Percentiles rank a stretch among this genome's conserved stretches.
These are phyloP conservation scores for Anarrhichthys ocellatus DNA, from an alignment of 2,113 vertebrate species.

Conservation along the genomic window DNA sequence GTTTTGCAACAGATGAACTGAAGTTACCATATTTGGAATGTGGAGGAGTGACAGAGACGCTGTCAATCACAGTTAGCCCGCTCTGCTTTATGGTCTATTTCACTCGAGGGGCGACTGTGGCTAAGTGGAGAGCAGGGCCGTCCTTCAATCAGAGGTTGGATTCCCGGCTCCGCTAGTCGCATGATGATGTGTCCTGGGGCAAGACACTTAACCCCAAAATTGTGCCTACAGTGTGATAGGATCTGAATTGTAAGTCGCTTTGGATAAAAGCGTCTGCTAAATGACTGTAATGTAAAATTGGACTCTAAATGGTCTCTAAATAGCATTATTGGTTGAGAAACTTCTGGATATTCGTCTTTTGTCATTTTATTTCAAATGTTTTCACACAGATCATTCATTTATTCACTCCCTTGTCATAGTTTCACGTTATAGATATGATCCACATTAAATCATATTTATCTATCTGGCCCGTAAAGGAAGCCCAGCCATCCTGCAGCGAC, in stretches of 20 bases:
- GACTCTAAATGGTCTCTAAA: too few species aligned
- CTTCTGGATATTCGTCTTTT: not conserved
- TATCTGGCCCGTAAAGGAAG: not conserved
- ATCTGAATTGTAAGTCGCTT: too few species aligned
- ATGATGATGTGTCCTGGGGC: too few species aligned
- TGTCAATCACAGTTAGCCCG: not conserved
- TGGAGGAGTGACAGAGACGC: not conserved
- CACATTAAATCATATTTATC: not conserved
- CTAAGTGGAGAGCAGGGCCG: too few species aligned
- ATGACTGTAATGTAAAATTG: too few species aligned
- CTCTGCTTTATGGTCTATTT: too few species aligned
- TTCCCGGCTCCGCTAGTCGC: too few species aligned
- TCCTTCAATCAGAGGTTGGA: too few species aligned
- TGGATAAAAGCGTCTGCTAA: too few species aligned
- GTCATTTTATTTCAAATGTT: not conserved
- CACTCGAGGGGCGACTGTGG: too few species aligned
- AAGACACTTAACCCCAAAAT: too few species aligned
- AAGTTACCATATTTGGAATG: not conserved
- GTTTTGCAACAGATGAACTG: not conserved
- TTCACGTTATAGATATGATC: not conserved
- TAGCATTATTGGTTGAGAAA: not conserved
- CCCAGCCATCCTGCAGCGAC: slow-evolving; percentile 48
- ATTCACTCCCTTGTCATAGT: not conserved
- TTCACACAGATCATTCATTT: not conserved
- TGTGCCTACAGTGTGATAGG: too few species aligned